Evolutionary conservation across 2,888 invertebrate species (phyloP), one percentile per base, ranked within the genome.

Genomic region (Ennomos fuscantarius): DNA sequence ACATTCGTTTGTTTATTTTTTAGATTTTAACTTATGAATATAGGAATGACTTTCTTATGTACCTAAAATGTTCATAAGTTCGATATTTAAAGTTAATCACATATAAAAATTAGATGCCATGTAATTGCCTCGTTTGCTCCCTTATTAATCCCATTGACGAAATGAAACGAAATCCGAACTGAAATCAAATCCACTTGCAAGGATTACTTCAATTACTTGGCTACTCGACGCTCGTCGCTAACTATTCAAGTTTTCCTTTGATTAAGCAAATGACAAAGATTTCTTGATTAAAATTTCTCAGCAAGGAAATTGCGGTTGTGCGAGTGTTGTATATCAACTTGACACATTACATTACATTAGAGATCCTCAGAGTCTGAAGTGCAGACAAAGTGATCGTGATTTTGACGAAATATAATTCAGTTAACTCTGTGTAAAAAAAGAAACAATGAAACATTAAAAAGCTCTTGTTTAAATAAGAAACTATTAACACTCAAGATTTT

Each of bases 231-330:
- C 63, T 52, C 54, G 62, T 65, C 65, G 55, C 59, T 55, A 68
- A 68, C 82, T 80, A 80, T 81, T 81, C 76, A 79, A 84, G 80
- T 83, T 80, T 76, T 73, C 74, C 80, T 85, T 85, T 86, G 84
- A 85, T 84, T 79, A 79, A 82, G 77, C 79, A 76, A 66, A 73
- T 74, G 74, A 77, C 78, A 74, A 79, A 80, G 81, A 83, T 84
- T 79, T 78, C 82, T 81, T 84, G 84, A 86, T 86, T 86, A 86
- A 86, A 86, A 84, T 73, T 69, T 83, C 74, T 72, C 66, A 74
- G 74, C 69, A 66, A 69, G 69, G 73, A 75, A 55, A 66, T 66
- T 70, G 75, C 65, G 73, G 70, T 72, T 53, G 58, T 61, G 54
- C 62, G 63, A 63, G 70, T 66, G 63, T 63, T 56, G 41, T 55